Evolutionary conservation across 2,797 vertebrate species (phyloP), one percentile per base, ranked within the genome.

Genomic region (Diglossa cyanea): DNA sequence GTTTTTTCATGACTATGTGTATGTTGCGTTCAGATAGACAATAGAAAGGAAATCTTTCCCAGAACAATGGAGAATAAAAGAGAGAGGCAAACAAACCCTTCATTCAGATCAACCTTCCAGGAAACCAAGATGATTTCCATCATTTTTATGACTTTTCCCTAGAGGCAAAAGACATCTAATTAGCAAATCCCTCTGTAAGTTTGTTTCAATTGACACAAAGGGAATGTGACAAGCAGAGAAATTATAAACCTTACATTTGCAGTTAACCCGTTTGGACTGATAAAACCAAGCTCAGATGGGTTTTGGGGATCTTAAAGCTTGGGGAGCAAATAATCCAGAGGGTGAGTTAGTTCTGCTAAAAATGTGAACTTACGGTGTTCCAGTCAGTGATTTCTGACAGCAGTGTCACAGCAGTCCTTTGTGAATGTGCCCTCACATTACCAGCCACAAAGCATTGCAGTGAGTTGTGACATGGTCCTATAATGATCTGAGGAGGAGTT

Each of bases 61-160:
- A 79, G 42, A 82, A 55, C 55, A 88, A 82, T 8, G 77, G 31
- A 88, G 44, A 95, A 63, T 23, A 67, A 95, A 86, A 33, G 25
- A 93, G 23, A 93, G 44, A 39, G 17, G n/a, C 53, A 74, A 93
- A 90, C 60, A 89, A 92, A 93, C 17, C 50, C 63, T 98, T 97
- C 93, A 95, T 76, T 94, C 94, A 95, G 95, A 97, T 97, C 94
- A 98, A 97, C 97, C 97, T 98, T 97, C 92, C 96, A 96, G 87
- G 88, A 84, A 98, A 97, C 97, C 97, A 98, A 98, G 98, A 96
- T 97, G 97, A 98, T 98, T 98, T 98, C 98, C 97, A 98, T 98
- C 97, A 98, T 98, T 98, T 98, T 98, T 96, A 98, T 97, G 97
- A 98, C 98, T 98, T 98, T 98, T 98, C 98, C 98, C 98, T 98